Evolutionary conservation across 2,797 vertebrate species (phyloP).

Genomic region (Eupleurogrammus muticus): DNA sequence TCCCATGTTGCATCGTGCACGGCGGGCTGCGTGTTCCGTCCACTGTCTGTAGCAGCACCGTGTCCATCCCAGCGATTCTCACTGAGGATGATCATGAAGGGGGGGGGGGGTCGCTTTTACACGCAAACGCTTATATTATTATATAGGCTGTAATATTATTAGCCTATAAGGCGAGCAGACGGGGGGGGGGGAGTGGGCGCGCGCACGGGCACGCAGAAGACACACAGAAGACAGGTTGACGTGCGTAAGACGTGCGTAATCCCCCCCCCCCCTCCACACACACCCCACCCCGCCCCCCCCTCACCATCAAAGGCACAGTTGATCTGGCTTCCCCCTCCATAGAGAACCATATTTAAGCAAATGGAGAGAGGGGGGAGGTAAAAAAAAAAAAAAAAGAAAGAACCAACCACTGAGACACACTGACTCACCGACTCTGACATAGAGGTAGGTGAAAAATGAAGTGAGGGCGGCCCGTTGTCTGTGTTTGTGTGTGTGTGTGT

Average conservation of each 20-base stretch:
- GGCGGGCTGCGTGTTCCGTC: slow-evolving; percentile 44
- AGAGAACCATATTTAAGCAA: slow-evolving; percentile 65
- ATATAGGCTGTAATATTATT: slow-evolving; percentile 4
- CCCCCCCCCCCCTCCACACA: slow-evolving; percentile 34
- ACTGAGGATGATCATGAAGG: slow-evolving; percentile 25
- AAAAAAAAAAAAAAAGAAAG: not conserved
- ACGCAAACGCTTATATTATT: slow-evolving; percentile 8
- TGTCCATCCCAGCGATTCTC: slow-evolving; percentile 34
- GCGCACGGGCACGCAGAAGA: slow-evolving; percentile 61
- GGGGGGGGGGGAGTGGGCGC: slow-evolving; percentile 24
- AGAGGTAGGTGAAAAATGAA: slow-evolving; percentile 61
- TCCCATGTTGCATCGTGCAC: slow-evolving; percentile 41
- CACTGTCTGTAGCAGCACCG: slow-evolving; percentile 20
- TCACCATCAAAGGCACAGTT: slow-evolving; percentile 67
- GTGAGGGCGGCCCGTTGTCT: slow-evolving; percentile 42
- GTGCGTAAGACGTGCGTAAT: slow-evolving; percentile 78
- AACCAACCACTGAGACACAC: slow-evolving; percentile 48
- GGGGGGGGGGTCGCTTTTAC: slow-evolving; percentile 64
- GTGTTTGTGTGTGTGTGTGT: slow-evolving; percentile 54
- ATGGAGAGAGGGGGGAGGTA: slow-evolving; percentile 9
- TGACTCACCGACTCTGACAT: slow-evolving; percentile 64
- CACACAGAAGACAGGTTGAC: slow-evolving; percentile 69
- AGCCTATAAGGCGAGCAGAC: slow-evolving; percentile 41
- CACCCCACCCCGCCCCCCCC: slow-evolving; percentile 36
- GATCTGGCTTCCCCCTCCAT: slow-evolving; percentile 54